These are phyloP conservation scores for Strix uralensis DNA, from an alignment of 2,113 vertebrate species.

Conservation along the genomic window DNA sequence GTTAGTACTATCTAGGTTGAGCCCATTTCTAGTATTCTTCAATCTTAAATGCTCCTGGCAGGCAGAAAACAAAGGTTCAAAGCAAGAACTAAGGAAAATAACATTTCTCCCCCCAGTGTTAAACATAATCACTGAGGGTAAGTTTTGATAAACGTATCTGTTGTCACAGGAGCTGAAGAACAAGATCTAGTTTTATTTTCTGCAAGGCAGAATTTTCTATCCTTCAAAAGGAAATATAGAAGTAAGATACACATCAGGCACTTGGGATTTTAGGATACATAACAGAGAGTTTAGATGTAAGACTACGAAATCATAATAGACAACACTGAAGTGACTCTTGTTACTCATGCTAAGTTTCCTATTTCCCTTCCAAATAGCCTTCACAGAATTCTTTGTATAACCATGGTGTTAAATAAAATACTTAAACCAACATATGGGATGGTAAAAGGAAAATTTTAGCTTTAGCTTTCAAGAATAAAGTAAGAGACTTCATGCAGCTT, in stretches of 20 bases:
- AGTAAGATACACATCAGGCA: background rate
- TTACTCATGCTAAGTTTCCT: background rate
- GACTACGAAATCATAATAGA: background rate
- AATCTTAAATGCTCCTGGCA: background rate
- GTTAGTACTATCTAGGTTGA: conserved; percentile 32
- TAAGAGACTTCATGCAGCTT: background rate
- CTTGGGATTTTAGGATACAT: background rate
- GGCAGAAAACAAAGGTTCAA: background rate
- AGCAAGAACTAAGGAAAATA: background rate
- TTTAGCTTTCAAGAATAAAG: background rate
- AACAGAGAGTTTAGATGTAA: background rate
- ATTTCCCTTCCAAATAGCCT: background rate
- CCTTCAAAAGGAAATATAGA: background rate
- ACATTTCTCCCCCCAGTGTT: background rate
- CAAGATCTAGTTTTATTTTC: background rate
- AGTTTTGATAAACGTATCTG: background rate
- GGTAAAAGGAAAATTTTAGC: background rate
- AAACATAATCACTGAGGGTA: background rate
- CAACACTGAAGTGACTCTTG: background rate
- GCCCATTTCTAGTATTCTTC: background rate
- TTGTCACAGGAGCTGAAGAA: background rate
- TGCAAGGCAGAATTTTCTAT: background rate
- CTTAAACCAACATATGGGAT: background rate
- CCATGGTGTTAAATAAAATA: background rate
- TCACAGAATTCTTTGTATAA: background rate